Evolutionary conservation across 2,888 invertebrate genomes (phyloP).

Genomic region (Drosophila percnosoma): DNA sequence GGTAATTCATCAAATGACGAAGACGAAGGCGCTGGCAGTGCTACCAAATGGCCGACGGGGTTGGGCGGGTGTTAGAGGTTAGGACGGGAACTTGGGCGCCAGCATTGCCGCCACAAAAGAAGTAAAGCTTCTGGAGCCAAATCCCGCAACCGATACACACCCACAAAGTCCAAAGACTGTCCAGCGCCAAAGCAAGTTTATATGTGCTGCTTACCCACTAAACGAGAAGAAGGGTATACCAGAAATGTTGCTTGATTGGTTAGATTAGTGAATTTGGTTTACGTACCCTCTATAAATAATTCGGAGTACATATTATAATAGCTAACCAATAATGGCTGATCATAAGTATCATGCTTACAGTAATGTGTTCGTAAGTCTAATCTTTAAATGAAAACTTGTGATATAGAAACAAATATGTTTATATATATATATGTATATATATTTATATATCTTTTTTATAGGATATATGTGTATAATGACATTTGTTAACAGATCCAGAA

Average conservation of each 20-base stretch:
- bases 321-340: background rate
- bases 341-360: background rate
- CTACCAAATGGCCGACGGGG: slow-evolving; percentile 47
- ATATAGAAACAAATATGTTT: background rate
- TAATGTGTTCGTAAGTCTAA: background rate
- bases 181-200: slow-evolving; percentile 57
- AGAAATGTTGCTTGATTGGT: background rate
- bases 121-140: slow-evolving; percentile 76
- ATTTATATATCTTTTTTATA: background rate
- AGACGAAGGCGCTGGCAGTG: slow-evolving; percentile 48
- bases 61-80: slow-evolving; percentile 7
- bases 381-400: background rate
- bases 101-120: slow-evolving; percentile 70
- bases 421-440: no score
- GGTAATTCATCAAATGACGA: slow-evolving; percentile 83
- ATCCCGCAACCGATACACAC: slow-evolving; percentile 31
- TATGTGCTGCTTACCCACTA: slow-evolving; percentile 40
- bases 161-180: slow-evolving; percentile 63
- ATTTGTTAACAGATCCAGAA: background rate
- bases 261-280: background rate
- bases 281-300: background rate
- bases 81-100: slow-evolving; percentile 53
- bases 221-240: slow-evolving; percentile 25
- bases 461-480: background rate
- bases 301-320: background rate